phyloP scores from a whole-genome alignment of 2,113 vertebrate species.

The Sinocyclocheilus anophthalmus region DNA sequence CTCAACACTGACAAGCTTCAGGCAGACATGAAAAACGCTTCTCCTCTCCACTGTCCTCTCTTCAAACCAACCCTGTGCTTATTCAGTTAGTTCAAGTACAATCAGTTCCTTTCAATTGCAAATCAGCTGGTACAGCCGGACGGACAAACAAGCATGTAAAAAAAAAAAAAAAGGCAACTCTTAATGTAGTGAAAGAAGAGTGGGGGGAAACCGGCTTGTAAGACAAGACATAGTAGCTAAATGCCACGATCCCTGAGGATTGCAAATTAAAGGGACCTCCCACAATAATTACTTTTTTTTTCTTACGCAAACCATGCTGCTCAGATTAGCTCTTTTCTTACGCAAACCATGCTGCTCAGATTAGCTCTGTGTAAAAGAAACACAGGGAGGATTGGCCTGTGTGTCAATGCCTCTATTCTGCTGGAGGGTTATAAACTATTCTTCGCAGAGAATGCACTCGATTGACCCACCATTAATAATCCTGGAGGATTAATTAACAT shows the following conservation, averaged over 20 bases:
- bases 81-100: constrained; percentile 77
- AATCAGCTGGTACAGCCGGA: constrained; percentile 71
- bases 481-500: constrained; percentile 64
- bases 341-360: constrained; percentile 70
- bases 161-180: constrained; percentile 50
- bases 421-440: constrained; percentile 63
- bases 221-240: constrained; percentile 78
- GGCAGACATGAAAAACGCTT: constrained; percentile 44
- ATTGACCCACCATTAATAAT: constrained; percentile 61
- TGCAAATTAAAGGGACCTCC: constrained; percentile 75
- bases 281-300: constrained; percentile 68
- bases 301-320: no score
- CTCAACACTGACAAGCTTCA: constrained; percentile 51
- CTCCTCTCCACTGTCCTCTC: constrained; percentile 51
- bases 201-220: constrained; percentile 64
- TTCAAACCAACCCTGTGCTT: constrained; percentile 64
- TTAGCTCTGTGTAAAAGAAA: constrained; percentile 63
- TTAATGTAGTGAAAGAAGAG: constrained; percentile 45
- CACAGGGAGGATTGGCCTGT: constrained; percentile 42
- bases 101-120: constrained; percentile 77
- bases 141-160: constrained; percentile 67
- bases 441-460: constrained; percentile 56
- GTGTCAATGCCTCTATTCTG: constrained; percentile 57
- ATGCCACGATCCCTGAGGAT: constrained; percentile 74
- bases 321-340: no score